phyloP scores from a whole-genome alignment of 2,888 invertebrate genomes.

The Mimumesa dahlbomi region DNA sequence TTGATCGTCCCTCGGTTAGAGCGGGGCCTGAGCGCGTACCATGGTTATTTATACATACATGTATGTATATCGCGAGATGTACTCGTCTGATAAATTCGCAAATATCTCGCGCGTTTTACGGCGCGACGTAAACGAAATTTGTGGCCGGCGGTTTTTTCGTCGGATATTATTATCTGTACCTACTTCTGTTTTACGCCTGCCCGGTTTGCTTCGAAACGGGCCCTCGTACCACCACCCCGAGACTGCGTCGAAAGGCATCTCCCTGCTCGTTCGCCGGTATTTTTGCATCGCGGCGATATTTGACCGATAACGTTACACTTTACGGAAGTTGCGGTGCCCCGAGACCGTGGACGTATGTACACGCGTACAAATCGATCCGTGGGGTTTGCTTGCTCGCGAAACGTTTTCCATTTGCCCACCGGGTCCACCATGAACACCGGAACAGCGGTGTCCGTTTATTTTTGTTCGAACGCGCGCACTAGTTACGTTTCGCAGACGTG shows the following conservation, averaged over 20 bases:
- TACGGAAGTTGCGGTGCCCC: not conserved
- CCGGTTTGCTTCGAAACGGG: conserved; percentile 24
- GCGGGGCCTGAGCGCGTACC: no score
- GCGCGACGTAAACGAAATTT: conserved; percentile 41
- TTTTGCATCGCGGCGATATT: no score
- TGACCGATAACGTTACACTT: no score
- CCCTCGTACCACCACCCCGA: no score
- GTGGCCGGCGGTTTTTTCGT: conserved; percentile 24
- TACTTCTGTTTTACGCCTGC: conserved; percentile 39
- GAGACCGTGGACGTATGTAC: not conserved
- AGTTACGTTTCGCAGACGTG: not conserved
- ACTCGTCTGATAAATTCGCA: not conserved
- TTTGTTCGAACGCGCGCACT: not conserved
- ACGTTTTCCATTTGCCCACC: not conserved
- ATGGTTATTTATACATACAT: no score
- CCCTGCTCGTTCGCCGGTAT: no score
- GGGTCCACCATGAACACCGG: no score
- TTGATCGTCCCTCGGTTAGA: no score
- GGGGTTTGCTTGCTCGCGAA: not conserved
- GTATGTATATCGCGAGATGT: no score
- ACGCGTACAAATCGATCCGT: not conserved
- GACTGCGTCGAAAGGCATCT: no score
- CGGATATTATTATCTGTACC: conserved; percentile 55
- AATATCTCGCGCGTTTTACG: conserved; percentile 20
- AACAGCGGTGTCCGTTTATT: not conserved